These are phyloP conservation scores for Mythimna albipuncta DNA, from an alignment of 2,888 invertebrate species.

Conservation along the genomic window DNA sequence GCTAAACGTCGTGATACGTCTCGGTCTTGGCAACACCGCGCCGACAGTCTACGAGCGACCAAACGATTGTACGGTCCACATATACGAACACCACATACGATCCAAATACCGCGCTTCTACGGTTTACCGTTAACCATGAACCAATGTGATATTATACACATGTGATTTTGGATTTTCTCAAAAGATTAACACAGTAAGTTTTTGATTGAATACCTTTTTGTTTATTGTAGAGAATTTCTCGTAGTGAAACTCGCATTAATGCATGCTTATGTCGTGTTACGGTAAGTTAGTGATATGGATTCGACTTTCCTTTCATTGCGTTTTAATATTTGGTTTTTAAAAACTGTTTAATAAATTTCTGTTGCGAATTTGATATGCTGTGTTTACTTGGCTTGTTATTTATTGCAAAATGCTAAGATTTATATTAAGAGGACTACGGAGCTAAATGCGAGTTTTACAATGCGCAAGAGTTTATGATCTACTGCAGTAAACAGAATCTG, in stretches of 20 bases:
- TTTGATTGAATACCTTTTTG: background rate
- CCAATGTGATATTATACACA: constrained; percentile 40
- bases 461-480: too few species aligned
- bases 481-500: too few species aligned
- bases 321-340: constrained; percentile 4
- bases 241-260: constrained; percentile 12
- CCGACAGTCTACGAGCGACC: constrained; percentile 52
- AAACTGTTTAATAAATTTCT: background rate
- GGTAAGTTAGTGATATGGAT: constrained; percentile 20
- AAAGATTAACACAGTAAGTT: constrained; percentile 55
- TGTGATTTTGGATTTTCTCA: constrained; percentile 52
- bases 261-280: constrained; percentile 11
- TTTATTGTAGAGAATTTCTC: background rate
- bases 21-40: constrained; percentile 58
- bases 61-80: constrained; percentile 56
- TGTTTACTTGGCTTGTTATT: background rate
- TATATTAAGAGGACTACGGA: too few species aligned
- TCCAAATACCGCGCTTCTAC: constrained; percentile 39
- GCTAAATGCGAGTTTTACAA: too few species aligned
- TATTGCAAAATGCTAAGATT: background rate
- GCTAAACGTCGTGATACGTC: constrained; percentile 26
- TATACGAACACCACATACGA: constrained; percentile 48
- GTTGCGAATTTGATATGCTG: constrained; percentile 12
- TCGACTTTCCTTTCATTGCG: constrained; percentile 10
- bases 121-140: constrained; percentile 61